Evolutionary conservation across 2,113 vertebrate genomes (phyloP).

Genomic region (Leucopsar rothschildi): DNA sequence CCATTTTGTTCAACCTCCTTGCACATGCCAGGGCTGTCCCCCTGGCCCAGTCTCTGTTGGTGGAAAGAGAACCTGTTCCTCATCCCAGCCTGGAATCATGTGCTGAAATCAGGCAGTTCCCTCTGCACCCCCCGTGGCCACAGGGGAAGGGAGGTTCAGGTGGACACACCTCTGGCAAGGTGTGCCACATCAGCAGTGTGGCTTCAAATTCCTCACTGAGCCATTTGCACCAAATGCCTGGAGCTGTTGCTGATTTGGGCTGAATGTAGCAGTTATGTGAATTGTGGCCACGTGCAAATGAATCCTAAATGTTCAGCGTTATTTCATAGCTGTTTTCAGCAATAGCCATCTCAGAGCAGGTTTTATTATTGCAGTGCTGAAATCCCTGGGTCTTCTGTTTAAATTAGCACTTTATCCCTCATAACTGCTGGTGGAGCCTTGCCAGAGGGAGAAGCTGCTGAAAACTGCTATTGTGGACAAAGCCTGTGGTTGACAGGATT

Average conservation of each 20-base stretch:
- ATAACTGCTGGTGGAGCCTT: neutral
- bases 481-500: neutral
- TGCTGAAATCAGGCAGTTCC: neutral
- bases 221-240: neutral
- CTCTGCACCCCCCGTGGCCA: fast-evolving
- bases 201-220: fast-evolving
- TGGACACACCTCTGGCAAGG: neutral
- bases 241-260: neutral
- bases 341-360: neutral
- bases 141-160: neutral
- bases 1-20: fast-evolving
- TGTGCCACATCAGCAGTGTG: fast-evolving
- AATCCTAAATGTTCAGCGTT: neutral
- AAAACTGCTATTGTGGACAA: neutral
- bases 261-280: neutral
- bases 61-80: neutral
- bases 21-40: neutral
- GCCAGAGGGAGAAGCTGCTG: neutral
- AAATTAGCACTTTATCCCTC: neutral
- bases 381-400: neutral
- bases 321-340: neutral
- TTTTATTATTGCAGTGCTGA: neutral
- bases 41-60: fast-evolving
- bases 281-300: neutral
- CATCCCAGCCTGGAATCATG: neutral